Conservation (phyloP, 2,888 invertebrate genomes). For the Platycheirus rosarum region DNA sequence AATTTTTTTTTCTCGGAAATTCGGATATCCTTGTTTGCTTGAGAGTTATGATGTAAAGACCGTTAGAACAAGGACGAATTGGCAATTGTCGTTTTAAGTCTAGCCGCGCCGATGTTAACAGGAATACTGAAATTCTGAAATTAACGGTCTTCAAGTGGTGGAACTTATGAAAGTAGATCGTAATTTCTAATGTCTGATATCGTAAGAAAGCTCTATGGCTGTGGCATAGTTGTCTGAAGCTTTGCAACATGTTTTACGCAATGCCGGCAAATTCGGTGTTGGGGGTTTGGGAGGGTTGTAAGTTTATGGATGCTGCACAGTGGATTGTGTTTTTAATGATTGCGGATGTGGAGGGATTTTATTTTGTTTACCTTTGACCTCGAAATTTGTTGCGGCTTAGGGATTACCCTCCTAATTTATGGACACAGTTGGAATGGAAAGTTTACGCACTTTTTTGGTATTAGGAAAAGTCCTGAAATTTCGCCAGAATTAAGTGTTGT, state of each 20-base stretch:
- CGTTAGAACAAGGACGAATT: not conserved
- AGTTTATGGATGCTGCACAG: slow-evolving; percentile 24
- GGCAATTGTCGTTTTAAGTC: not conserved
- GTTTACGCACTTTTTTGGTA: too few species aligned
- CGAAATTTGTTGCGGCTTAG: slow-evolving; percentile 17
- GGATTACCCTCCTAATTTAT: too few species aligned
- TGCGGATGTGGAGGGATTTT: slow-evolving; percentile 48
- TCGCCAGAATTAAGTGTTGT: too few species aligned
- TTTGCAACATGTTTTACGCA: slow-evolving; percentile 51
- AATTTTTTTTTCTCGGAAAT: slow-evolving; percentile 3
- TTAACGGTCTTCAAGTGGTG: slow-evolving; percentile 44
- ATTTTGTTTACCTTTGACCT: slow-evolving; percentile 39
- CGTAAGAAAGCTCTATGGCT: slow-evolving; percentile 54
- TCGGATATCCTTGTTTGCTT: slow-evolving; percentile 32
- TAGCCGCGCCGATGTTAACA: slow-evolving; percentile 39
- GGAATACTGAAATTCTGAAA: slow-evolving; percentile 60
- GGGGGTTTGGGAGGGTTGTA: not conserved
- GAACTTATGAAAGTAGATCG: slow-evolving; percentile 35
- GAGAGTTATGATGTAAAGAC: not conserved
- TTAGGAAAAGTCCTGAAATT: too few species aligned
- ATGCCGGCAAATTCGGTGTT: not conserved
- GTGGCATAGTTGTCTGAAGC: slow-evolving; percentile 7
- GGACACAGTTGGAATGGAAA: slow-evolving; percentile 4
- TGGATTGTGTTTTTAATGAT: slow-evolving; percentile 40
- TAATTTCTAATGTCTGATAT: slow-evolving; percentile 41